Evolutionary conservation across 2,888 invertebrate genomes (phyloP).

Genomic region (Phasia obesa): DNA sequence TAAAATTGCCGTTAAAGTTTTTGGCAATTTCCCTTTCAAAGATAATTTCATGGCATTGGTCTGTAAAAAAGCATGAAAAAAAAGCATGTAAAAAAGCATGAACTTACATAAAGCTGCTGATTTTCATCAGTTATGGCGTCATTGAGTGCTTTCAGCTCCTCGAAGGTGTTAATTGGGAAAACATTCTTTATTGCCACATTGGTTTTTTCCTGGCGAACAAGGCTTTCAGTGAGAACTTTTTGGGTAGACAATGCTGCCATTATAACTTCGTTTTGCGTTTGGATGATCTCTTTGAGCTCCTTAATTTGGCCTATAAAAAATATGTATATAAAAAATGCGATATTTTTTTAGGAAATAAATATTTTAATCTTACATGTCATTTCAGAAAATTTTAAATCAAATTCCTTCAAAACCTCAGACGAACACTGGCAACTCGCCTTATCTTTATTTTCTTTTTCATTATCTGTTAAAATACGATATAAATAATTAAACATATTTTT

Average conservation of each 20-base stretch:
- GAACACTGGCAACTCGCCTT: not conserved
- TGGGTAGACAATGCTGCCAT: conserved; percentile 45
- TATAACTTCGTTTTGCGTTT: conserved; percentile 34
- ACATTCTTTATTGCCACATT: conserved; percentile 23
- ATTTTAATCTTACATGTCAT: conserved; percentile 9
- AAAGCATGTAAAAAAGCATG: not conserved
- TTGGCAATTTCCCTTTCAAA: too few species aligned
- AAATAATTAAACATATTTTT: not conserved
- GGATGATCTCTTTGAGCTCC: conserved; percentile 38
- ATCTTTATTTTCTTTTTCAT: not conserved
- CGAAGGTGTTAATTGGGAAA: conserved; percentile 42
- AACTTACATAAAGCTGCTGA: conserved; percentile 17
- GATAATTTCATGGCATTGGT: conserved; percentile 12
- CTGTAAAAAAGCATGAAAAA: not conserved
- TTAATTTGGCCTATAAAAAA: conserved; percentile 32
- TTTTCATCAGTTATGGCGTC: conserved; percentile 14
- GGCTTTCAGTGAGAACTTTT: conserved; percentile 25
- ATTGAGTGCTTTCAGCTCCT: conserved; percentile 22
- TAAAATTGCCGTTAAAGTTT: too few species aligned
- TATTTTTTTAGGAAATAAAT: not conserved
- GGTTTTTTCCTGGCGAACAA: conserved; percentile 18
- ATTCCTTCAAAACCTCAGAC: not conserved
- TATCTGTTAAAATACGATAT: conserved; percentile 3
- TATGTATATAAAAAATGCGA: not conserved
- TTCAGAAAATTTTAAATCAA: not conserved